phyloP scores from a whole-genome alignment of 2,113 vertebrate species.

The Alligator sinensis region DNA sequence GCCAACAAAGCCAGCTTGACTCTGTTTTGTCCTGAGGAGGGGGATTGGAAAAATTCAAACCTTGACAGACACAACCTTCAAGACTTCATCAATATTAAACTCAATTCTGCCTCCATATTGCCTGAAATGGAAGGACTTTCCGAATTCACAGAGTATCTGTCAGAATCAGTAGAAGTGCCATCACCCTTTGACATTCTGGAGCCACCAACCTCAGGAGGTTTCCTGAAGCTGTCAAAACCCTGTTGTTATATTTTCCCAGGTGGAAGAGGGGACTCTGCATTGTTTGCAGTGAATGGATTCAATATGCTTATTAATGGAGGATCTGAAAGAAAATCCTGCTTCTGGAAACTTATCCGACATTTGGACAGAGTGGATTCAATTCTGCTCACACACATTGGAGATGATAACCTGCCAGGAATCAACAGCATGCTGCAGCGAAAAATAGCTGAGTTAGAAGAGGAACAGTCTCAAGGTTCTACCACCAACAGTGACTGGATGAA shows the following conservation, averaged over 20 bases:
- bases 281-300: constrained; percentile 97
- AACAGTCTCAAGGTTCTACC: constrained; percentile 94
- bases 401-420: constrained; percentile 95
- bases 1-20: constrained; percentile 96
- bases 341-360: constrained; percentile 97
- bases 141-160: constrained; percentile 96
- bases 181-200: constrained; percentile 96
- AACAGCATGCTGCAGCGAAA: constrained; percentile 97
- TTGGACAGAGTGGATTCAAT: constrained; percentile 96
- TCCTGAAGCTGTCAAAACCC: constrained; percentile 96
- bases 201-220: constrained; percentile 94
- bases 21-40: constrained; percentile 94
- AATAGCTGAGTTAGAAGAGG: constrained; percentile 92
- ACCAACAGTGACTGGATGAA: constrained; percentile 97
- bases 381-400: constrained; percentile 93
- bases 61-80: constrained; percentile 97
- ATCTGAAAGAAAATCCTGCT: constrained; percentile 94
- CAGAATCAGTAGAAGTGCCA: constrained; percentile 97
- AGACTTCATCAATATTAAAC: constrained; percentile 96
- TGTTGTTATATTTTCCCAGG: constrained; percentile 98
- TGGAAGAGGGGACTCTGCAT: constrained; percentile 91
- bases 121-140: constrained; percentile 98
- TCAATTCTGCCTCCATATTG: constrained; percentile 91
- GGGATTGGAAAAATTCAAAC: constrained; percentile 97
- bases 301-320: constrained; percentile 98